Conservation (phyloP, 2,888 invertebrate genomes). For the Drosophila neoperkinsi region DNA sequence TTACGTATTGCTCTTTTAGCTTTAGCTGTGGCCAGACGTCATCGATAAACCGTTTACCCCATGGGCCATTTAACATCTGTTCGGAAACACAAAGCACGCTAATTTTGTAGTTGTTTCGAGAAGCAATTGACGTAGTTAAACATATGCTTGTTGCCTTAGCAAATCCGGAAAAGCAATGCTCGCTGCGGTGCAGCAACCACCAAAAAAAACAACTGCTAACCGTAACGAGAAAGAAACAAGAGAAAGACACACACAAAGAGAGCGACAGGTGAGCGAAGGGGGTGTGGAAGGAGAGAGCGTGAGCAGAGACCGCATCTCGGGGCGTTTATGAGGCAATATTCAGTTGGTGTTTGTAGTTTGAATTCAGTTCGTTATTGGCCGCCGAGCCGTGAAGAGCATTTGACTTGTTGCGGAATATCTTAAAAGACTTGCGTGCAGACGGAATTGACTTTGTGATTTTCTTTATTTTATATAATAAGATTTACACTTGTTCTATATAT, state of each 20-base stretch:
- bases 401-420: slow-evolving; percentile 19
- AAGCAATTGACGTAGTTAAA: slow-evolving; percentile 39
- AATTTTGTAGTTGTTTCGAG: not conserved
- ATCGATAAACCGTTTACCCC: not conserved
- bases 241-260: not conserved
- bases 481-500: slow-evolving; percentile 18
- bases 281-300: not conserved
- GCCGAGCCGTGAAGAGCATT: slow-evolving; percentile 56
- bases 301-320: slow-evolving; percentile 12
- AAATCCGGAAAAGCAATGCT: slow-evolving; percentile 30
- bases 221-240: not conserved
- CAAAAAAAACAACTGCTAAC: not conserved
- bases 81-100: slow-evolving; percentile 40
- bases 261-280: not conserved
- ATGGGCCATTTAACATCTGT: slow-evolving; percentile 49
- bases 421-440: slow-evolving; percentile 43
- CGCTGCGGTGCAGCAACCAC: slow-evolving; percentile 31
- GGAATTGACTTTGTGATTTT: slow-evolving; percentile 27
- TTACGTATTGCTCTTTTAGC: too few species aligned
- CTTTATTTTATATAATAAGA: slow-evolving; percentile 65
- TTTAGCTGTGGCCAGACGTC: slow-evolving; percentile 25
- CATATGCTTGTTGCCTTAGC: slow-evolving; percentile 37
- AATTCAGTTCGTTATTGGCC: slow-evolving; percentile 59
- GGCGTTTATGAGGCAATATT: slow-evolving; percentile 47
- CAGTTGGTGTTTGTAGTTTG: slow-evolving; percentile 11